Conservation (phyloP, 2,888 invertebrate genomes). For the Anthrax anthrax region DNA sequence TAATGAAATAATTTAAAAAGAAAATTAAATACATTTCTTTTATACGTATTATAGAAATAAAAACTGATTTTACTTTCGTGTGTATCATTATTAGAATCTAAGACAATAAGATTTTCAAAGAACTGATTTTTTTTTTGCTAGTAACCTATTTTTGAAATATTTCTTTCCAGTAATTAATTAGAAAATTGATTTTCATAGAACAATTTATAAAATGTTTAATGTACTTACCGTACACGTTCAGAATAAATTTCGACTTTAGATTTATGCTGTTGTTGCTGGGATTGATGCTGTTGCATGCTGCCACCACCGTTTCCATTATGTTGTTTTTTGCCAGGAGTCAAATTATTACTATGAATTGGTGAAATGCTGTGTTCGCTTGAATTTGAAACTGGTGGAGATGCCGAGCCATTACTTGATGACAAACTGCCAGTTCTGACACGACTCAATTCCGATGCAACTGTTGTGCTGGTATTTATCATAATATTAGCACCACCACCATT, state of each 20-base stretch:
- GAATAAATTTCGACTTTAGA: constrained; percentile 64
- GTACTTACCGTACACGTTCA: constrained; percentile 65
- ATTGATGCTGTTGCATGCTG: constrained; percentile 17
- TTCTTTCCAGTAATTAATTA: too few species aligned
- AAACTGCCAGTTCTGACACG: constrained; percentile 60
- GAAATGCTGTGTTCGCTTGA: constrained; percentile 61
- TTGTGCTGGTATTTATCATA: constrained; percentile 6
- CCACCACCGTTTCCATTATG: constrained; percentile 6
- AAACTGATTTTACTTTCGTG: too few species aligned
- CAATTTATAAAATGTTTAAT: too few species aligned
- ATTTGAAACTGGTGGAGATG: constrained; percentile 63
- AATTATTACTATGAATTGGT: constrained; percentile 44
- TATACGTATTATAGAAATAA: too few species aligned
- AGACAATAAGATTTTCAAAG: too few species aligned
- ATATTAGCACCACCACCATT: too few species aligned
- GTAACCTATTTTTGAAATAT: too few species aligned
- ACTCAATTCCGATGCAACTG: constrained; percentile 27
- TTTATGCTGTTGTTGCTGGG: constrained; percentile 45
- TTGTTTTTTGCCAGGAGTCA: constrained; percentile 3
- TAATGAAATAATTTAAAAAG: too few species aligned
- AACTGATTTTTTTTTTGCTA: too few species aligned
- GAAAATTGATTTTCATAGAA: too few species aligned
- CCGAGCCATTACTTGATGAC: constrained; percentile 63
- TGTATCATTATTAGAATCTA: too few species aligned
- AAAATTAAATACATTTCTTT: too few species aligned